Conservation (phyloP, 2,888 invertebrate species). For the Anorthoa munda region DNA sequence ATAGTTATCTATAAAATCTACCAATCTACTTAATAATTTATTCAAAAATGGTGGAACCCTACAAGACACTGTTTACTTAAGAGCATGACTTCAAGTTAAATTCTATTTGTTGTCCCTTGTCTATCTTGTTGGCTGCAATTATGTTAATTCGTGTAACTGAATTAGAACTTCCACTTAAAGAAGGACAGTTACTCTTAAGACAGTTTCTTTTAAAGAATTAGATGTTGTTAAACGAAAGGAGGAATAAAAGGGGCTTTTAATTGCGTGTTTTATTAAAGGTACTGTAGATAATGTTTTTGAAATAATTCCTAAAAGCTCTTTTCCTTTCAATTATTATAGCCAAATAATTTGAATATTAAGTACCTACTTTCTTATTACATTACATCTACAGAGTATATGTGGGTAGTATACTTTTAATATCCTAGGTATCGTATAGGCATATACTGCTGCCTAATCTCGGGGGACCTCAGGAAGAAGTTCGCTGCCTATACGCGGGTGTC, state of each 20-base stretch:
- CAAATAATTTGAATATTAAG: background rate
- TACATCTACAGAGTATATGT: background rate
- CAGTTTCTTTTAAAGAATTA: slow-evolving; percentile 36
- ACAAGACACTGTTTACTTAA: slow-evolving; percentile 13
- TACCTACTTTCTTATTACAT: background rate
- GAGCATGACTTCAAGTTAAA: slow-evolving; percentile 36
- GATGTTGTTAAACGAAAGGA: slow-evolving; percentile 21
- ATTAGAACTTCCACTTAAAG: slow-evolving; percentile 46
- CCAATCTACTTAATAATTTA: background rate
- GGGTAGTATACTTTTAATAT: background rate
- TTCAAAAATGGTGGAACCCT: background rate
- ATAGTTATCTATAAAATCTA: background rate
- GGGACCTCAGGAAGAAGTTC: no score
- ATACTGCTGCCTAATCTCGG: no score
- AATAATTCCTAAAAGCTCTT: background rate
- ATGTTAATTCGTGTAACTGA: slow-evolving; percentile 55
- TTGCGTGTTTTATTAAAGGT: background rate
- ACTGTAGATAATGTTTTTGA: background rate
- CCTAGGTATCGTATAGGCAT: background rate
- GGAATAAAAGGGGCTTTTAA: slow-evolving; percentile 10
- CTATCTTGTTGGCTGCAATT: slow-evolving; percentile 49
- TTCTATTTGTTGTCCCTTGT: slow-evolving; percentile 40
- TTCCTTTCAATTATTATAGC: background rate
- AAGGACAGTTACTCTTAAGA: slow-evolving; percentile 32
- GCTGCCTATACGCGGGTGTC: no score